phyloP scores from a whole-genome alignment of 2,797 vertebrate species.

The Intellagama lesueurii region DNA sequence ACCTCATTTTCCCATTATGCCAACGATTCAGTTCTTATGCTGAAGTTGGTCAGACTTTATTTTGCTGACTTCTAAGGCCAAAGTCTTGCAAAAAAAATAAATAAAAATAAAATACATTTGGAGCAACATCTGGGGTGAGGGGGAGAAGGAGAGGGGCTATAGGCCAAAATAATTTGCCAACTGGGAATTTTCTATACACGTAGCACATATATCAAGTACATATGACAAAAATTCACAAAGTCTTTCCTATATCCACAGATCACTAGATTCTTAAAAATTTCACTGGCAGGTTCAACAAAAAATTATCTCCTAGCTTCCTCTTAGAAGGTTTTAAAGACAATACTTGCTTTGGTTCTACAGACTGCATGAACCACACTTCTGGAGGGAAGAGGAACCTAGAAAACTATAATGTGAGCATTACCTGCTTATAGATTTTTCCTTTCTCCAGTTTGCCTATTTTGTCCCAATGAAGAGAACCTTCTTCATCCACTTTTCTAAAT shows the following conservation, averaged over 20 bases:
- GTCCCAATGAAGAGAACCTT: conserved; percentile 84
- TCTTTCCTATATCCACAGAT: not conserved
- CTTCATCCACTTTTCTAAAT: conserved; percentile 84
- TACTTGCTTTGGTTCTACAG: too few species aligned
- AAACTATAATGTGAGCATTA: conserved; percentile 58
- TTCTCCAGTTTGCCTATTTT: conserved; percentile 83
- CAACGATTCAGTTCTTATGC: not conserved
- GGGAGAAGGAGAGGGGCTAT: not conserved
- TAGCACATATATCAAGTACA: not conserved
- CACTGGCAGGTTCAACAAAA: not conserved
- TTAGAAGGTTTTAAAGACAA: not conserved
- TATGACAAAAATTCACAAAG: not conserved
- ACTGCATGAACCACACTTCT: not conserved
- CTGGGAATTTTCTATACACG: not conserved
- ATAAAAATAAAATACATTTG: too few species aligned
- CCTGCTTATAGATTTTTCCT: conserved; percentile 86
- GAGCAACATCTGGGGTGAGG: not conserved
- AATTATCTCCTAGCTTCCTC: not conserved
- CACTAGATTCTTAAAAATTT: not conserved
- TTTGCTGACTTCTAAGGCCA: not conserved
- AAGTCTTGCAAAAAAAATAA: not conserved
- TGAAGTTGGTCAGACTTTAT: not conserved
- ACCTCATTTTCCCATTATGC: not conserved
- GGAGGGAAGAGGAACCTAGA: accelerated
- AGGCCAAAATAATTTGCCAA: conserved; percentile 10